A percentile compares a stretch with the other conserved stretches of the same genome.
Evolutionary conservation across 2,113 vertebrate genomes (phyloP).

Genomic region (Lepus americanus): DNA sequence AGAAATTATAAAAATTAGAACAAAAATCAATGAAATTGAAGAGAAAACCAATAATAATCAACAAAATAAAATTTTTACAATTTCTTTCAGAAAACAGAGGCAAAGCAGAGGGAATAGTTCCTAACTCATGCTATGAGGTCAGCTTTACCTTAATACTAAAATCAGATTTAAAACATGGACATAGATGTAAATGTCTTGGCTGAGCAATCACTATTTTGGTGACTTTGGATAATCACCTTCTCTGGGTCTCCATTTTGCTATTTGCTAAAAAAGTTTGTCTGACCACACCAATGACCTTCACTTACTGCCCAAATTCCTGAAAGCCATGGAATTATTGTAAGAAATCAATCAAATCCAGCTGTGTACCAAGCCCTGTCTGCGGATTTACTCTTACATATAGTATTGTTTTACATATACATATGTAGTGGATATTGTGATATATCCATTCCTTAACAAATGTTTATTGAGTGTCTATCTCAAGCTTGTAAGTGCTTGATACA

Average conservation of each 20-base stretch:
- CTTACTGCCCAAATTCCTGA: not conserved
- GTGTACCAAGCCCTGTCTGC: not conserved
- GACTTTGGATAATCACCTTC: not conserved
- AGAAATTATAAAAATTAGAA: not conserved
- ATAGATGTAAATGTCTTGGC: not conserved
- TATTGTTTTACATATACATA: not conserved
- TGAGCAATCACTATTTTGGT: not conserved
- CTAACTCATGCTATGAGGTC: not conserved
- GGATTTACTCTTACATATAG: not conserved
- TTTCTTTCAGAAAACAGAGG: not conserved
- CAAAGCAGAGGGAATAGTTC: not conserved
- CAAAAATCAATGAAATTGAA: not conserved
- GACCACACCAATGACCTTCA: not conserved
- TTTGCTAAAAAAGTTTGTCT: slow-evolving; percentile 12
- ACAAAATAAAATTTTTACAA: not conserved
- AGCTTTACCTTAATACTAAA: not conserved
- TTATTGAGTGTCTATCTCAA: not conserved
- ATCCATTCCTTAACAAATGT: not conserved
- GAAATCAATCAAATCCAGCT: not conserved
- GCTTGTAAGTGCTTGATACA: not conserved
- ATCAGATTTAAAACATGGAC: not conserved
- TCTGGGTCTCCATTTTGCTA: not conserved
- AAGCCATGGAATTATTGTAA: not conserved
- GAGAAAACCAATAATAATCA: not conserved
- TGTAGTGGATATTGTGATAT: not conserved